Conservation (phyloP, 2,888 invertebrate genomes). For the Rhingia campestris region DNA sequence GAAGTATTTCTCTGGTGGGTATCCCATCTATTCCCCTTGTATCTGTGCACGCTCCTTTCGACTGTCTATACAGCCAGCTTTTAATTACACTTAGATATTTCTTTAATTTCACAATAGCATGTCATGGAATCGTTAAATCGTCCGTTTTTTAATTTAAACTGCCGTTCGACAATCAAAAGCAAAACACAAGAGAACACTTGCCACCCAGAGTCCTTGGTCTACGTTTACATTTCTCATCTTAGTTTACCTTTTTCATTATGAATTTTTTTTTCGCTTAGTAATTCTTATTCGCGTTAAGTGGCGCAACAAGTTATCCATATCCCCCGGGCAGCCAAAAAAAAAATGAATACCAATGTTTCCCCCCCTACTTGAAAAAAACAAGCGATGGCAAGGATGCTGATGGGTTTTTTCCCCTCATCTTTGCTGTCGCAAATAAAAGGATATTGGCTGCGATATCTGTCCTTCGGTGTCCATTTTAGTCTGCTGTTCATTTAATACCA, state of each 20-base stretch:
- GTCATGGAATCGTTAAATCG: conserved; percentile 25
- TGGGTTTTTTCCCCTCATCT: conserved; percentile 10
- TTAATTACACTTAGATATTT: conserved; percentile 3
- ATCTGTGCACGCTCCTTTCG: too few relatives aligned
- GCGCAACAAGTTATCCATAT: conserved; percentile 53
- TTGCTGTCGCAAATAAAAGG: conserved; percentile 35
- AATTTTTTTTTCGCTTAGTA: conserved; percentile 1
- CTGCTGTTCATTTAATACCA: conserved; percentile 65
- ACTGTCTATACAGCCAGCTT: background rate
- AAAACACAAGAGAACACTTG: conserved; percentile 30
- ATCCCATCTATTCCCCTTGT: too few relatives aligned
- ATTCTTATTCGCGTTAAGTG: conserved; percentile 51
- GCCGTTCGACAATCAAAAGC: conserved; percentile 25
- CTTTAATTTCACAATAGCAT: conserved; percentile 47
- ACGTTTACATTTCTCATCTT: conserved; percentile 15
- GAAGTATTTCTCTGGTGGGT: too few relatives aligned
- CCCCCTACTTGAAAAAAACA: conserved; percentile 19
- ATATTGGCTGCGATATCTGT: conserved; percentile 45
- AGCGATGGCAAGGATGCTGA: conserved; percentile 17
- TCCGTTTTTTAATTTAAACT: conserved; percentile 12
- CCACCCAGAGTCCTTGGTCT: background rate
- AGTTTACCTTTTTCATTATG: conserved; percentile 34
- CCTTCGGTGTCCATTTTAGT: conserved; percentile 30
- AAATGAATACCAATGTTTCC: conserved; percentile 38
- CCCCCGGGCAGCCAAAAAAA: background rate